Evolutionary conservation across 1,140 invertebrate genomes (phyloP), one percentile per base, ranked within the genome.

Genomic region (Ceratosolen fusciceps): DNA sequence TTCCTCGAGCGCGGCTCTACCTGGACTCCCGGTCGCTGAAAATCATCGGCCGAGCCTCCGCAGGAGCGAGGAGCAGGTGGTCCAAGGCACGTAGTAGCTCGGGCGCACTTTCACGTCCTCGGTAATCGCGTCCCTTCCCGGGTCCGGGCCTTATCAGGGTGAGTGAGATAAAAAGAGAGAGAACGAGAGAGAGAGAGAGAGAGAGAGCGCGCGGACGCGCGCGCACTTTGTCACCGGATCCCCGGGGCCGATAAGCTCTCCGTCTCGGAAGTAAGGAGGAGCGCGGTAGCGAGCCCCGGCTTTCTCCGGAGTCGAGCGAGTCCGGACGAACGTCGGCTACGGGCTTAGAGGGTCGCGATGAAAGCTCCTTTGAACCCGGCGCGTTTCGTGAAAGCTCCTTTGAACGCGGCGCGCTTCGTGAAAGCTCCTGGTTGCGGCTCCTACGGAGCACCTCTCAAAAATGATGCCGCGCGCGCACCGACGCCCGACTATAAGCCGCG

Each of bases 101-200:
- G 29, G 21, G 19, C 49, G 70, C 54, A 74, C 72, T 74, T 58
- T 77, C 74, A 72, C 70, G 49, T 14, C 26, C 67, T n/a, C 37
- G 24, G 29, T 47, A 74, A 74, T 62, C 74, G 54, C 74, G 74
- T 76, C 60, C 74, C 72, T 74, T 76, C 67, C 60, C 60, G 60
- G 39, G 52, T 26, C 12, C 29, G 19, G 24, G 26, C 72, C 10
- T 26, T 26, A 9, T 12, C 39, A 12, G 39, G 39, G 12, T 5
- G 39, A 12, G 39, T 43, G 39, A 12, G 39, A 12, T 12, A 43
- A 43, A 7, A 12, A 12, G 5, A 43, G 5, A n/a, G 39, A 12
- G 39, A 12, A 12, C 5, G 39, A 43, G 39, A 43, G 39, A 43
- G 39, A 43, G 39, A 43, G 39, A 43, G 39, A 43, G 39, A 43